A percentile compares a stretch with the other conserved stretches of the same genome.
These are phyloP conservation scores for Corythucha ciliata DNA, from an alignment of 2,888 invertebrate species.

Conservation along the genomic window DNA sequence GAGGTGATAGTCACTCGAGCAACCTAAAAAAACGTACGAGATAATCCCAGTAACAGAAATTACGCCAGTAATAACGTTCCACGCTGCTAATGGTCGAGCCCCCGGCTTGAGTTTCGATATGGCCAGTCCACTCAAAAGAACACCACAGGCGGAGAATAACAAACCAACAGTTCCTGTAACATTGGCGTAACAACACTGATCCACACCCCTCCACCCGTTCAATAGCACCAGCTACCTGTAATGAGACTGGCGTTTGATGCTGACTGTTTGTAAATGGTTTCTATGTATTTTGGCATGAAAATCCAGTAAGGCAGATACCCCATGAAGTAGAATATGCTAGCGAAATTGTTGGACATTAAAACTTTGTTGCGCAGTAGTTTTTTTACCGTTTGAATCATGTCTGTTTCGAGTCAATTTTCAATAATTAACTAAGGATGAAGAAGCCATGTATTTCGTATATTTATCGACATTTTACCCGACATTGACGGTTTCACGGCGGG, in stretches of 20 bases:
- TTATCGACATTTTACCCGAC: too few relatives aligned
- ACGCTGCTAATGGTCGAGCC: constrained; percentile 56
- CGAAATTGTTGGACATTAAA: constrained; percentile 61
- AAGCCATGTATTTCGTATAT: too few relatives aligned
- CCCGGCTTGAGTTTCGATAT: constrained; percentile 57
- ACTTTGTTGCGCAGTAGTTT: constrained; percentile 56
- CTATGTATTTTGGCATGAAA: constrained; percentile 73
- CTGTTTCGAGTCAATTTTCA: too few relatives aligned
- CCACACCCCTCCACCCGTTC: too few relatives aligned
- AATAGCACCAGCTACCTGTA: too few relatives aligned
- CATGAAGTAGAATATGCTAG: constrained; percentile 61
- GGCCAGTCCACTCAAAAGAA: constrained; percentile 55
- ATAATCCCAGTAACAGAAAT: constrained; percentile 54
- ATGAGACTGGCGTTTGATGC: constrained; percentile 65
- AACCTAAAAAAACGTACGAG: constrained; percentile 57
- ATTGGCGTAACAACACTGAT: too few relatives aligned
- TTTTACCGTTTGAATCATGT: constrained; percentile 55
- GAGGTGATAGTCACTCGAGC: constrained; percentile 46
- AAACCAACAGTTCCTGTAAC: constrained; percentile 51
- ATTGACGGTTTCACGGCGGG: constrained; percentile 43
- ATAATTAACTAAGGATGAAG: too few relatives aligned
- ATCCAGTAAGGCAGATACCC: constrained; percentile 69
- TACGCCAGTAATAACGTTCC: constrained; percentile 58
- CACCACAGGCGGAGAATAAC: constrained; percentile 59
- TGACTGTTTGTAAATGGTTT: constrained; percentile 67